A percentile compares a stretch with the other conserved stretches of the same genome.
Evolutionary conservation across 2,113 vertebrate species (phyloP).

Genomic region (Erinaceus europaeus): DNA sequence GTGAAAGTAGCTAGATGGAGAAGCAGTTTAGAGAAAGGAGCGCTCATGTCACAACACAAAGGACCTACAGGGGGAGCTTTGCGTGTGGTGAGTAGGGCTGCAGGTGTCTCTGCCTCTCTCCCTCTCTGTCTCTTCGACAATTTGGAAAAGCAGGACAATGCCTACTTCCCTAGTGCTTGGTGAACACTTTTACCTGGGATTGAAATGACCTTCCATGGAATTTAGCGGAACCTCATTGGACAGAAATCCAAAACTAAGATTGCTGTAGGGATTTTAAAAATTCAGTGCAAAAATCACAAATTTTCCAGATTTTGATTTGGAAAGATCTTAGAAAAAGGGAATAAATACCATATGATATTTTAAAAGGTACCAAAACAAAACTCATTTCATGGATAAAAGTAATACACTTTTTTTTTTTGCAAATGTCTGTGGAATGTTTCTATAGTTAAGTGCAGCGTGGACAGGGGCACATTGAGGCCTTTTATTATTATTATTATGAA

Average conservation of each 20-base stretch:
- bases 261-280: conserved; percentile 62
- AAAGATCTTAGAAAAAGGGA: conserved; percentile 62
- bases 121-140: conserved; percentile 13
- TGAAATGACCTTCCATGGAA: conserved; percentile 42
- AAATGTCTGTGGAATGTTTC: conserved; percentile 76
- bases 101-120: no score
- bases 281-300: conserved; percentile 50
- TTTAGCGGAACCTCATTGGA: conserved; percentile 51
- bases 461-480: conserved; percentile 56
- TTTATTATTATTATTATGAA: conserved; percentile 71
- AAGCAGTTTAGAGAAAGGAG: not conserved
- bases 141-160: conserved; percentile 2
- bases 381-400: conserved; percentile 74
- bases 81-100: no score
- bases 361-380: conserved; percentile 69
- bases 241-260: conserved; percentile 61
- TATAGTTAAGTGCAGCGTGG: conserved; percentile 74
- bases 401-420: conserved; percentile 64
- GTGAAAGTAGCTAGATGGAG: not conserved
- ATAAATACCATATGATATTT: conserved; percentile 69
- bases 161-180: not conserved
- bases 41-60: not conserved
- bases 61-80: no score
- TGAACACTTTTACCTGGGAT: not conserved
- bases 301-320: conserved; percentile 56